phyloP scores from a whole-genome alignment of 2,888 invertebrate genomes.

The Holacanthella duospinosa region DNA sequence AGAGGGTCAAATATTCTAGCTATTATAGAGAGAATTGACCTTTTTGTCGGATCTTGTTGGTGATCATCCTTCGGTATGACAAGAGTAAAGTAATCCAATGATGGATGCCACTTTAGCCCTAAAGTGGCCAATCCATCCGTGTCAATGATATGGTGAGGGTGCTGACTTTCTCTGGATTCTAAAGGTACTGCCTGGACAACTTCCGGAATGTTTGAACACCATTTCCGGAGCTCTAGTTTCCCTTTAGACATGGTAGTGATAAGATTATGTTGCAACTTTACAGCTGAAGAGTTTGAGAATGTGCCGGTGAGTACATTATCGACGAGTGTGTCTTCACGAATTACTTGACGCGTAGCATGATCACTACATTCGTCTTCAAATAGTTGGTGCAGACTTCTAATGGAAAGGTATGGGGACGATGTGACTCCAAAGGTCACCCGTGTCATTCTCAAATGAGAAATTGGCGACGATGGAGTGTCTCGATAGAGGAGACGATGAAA shows the following conservation, averaged over 20 bases:
- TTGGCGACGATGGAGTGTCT: not conserved
- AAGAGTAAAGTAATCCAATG: slow-evolving; percentile 6
- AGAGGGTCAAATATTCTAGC: no score
- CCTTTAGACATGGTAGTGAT: slow-evolving; percentile 15
- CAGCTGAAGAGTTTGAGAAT: slow-evolving; percentile 20
- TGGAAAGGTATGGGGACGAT: not conserved
- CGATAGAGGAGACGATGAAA: not conserved
- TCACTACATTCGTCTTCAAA: slow-evolving; percentile 20
- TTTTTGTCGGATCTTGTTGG: no score
- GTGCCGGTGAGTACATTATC: slow-evolving; percentile 38
- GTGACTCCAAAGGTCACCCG: slow-evolving; percentile 1
- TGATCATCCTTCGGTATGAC: no score
- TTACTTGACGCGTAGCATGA: slow-evolving; percentile 18
- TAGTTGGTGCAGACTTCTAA: not conserved
- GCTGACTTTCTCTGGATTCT: not conserved
- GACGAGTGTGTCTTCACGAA: slow-evolving; percentile 38
- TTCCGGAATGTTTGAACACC: slow-evolving; percentile 25
- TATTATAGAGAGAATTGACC: no score
- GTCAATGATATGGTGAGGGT: not conserved
- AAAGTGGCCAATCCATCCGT: slow-evolving; percentile 10
- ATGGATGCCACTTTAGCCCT: slow-evolving; percentile 13
- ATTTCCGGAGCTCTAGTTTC: slow-evolving; percentile 35
- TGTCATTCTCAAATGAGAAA: not conserved
- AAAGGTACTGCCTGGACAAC: slow-evolving; percentile 7
- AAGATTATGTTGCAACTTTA: slow-evolving; percentile 19